Evolutionary conservation across 2,797 vertebrate species (phyloP).

Genomic region (Lycodopsis pacificus): DNA sequence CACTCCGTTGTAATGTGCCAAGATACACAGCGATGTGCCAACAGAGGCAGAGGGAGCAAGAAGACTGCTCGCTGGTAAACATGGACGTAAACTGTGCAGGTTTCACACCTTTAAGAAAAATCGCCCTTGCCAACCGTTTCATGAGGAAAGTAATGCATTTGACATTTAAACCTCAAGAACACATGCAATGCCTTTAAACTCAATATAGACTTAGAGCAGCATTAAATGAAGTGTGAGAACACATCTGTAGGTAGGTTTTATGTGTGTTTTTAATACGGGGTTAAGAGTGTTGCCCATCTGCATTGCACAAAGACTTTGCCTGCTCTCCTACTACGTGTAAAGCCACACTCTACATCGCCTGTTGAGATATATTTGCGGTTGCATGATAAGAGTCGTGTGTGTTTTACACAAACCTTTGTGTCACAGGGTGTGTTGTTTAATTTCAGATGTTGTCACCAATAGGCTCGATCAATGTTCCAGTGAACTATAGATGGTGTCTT

Average conservation of each 20-base stretch:
- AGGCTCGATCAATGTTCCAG: conserved; percentile 8
- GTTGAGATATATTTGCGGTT: conserved; percentile 24
- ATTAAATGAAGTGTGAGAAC: neutral
- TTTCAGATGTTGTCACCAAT: conserved; percentile 35
- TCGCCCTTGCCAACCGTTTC: neutral
- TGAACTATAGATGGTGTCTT: conserved; percentile 21
- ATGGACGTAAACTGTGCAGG: neutral
- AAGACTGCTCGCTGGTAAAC: neutral
- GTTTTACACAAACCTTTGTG: conserved; percentile 19
- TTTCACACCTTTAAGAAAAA: neutral
- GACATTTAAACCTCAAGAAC: neutral
- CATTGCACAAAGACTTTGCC: conserved; percentile 6
- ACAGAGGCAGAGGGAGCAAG: neutral
- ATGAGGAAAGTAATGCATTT: neutral
- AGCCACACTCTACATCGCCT: neutral
- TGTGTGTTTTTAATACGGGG: neutral
- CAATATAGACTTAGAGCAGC: neutral
- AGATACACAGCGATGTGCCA: neutral
- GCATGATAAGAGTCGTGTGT: conserved; percentile 45
- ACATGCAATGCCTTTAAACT: neutral
- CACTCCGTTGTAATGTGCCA: neutral
- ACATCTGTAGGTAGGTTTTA: neutral
- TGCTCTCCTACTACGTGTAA: neutral
- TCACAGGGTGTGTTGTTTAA: conserved; percentile 30
- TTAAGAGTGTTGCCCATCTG: conserved; percentile 22